Evolutionary conservation across 2,797 vertebrate species (phyloP).

Genomic region (Octomys mimax): DNA sequence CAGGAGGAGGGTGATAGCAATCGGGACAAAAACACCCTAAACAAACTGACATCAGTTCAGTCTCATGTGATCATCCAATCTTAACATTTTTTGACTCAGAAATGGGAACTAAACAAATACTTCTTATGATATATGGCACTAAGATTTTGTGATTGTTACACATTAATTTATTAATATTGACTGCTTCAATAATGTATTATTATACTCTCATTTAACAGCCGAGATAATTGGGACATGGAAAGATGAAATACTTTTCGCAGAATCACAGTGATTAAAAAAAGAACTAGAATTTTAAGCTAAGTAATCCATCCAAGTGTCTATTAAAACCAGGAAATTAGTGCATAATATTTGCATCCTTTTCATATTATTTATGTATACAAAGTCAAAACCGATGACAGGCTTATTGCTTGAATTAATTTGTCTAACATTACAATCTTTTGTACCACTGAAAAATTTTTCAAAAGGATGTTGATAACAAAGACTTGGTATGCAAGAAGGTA

Average conservation of each 20-base stretch:
- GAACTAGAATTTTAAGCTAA: not conserved
- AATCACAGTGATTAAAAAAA: not conserved
- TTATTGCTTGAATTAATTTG: not conserved
- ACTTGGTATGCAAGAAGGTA: not conserved
- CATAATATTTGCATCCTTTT: not conserved
- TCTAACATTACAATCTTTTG: not conserved
- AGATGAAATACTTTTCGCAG: conserved; percentile 10
- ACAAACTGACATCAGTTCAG: not conserved
- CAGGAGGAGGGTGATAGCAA: not conserved
- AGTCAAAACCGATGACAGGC: not conserved
- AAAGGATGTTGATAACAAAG: conserved; percentile 1
- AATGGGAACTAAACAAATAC: not conserved
- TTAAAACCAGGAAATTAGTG: not conserved
- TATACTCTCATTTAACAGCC: not conserved
- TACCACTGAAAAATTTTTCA: not conserved
- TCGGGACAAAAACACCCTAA: not conserved
- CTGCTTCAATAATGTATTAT: not conserved
- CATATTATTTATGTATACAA: not conserved
- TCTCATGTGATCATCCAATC: not conserved
- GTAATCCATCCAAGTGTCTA: not conserved
- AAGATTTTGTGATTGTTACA: not conserved
- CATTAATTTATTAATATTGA: conserved; percentile 6
- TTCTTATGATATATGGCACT: not conserved
- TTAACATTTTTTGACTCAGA: not conserved
- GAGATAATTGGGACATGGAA: not conserved